Evolutionary conservation across 2,113 vertebrate genomes (phyloP), one percentile per base, ranked within the genome.

Genomic region (Phylloscopus trochiloides): DNA sequence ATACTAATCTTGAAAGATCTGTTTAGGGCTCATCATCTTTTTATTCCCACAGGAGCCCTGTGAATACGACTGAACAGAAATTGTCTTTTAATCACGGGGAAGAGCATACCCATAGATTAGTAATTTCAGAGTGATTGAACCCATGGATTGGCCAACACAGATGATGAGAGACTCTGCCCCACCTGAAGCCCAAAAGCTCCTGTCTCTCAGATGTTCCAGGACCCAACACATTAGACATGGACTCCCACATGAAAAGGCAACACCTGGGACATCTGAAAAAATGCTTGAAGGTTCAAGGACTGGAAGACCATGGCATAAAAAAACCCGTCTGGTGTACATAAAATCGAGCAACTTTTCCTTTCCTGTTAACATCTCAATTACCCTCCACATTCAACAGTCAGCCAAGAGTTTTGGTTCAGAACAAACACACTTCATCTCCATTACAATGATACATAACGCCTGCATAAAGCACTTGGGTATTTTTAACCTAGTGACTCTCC

Each of bases 401-500:
- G 43, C 61, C 81, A 82, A 78, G 78, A 75, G 15, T 34, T 91
- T 85, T 8, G 8, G 17, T 65, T 93, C 66, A 76, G 74, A 93
- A 58, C 66, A 91, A 87, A 63, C 17, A 45, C 42, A 22, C 4
- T 80, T 66, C 43, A 42, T 73, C 81, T 93, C 26, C 54, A 38
- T 86, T 65, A 73, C 54, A 93, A 87, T 72, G 70, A 45, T 34
- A 32, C 25, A 91, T 79, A 48, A 65, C 0, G 1, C 47, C 83
- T 90, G 62, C 32, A 54, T 58, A 61, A 86, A 92, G 17, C 45
- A 34, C 31, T 88, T 67, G 20, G 62, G 11, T 96, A 93, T 96
- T 97, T 97, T 97, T 97, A 97, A 88, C 50, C 38, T 58, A 52
- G 54, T 73, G n/a, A 85, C 36, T 79, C 62, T 89, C 21, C 40